A percentile compares a stretch with the other conserved stretches of the same genome.
These are phyloP conservation scores for Adelphocoris suturalis DNA, from an alignment of 2,888 invertebrate species.

Conservation along the genomic window DNA sequence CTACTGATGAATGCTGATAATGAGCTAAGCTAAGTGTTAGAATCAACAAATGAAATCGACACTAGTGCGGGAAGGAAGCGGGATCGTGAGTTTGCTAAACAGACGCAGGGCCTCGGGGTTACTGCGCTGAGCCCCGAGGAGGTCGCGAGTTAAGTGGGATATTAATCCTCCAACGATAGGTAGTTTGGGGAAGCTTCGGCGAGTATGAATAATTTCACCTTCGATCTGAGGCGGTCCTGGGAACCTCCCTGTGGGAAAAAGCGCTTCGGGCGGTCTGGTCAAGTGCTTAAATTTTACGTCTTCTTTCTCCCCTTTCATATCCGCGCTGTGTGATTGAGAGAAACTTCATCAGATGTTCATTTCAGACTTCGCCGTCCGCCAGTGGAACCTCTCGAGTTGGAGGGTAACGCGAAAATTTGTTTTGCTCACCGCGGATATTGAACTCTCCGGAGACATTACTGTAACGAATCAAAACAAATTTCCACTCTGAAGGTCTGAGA, in stretches of 20 bases:
- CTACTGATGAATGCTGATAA: too few relatives aligned
- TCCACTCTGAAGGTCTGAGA: too few relatives aligned
- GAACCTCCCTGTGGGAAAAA: slow-evolving; percentile 31
- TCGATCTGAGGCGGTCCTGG: slow-evolving; percentile 7
- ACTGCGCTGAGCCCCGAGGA: background rate
- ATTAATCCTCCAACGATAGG: background rate
- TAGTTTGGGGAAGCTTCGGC: slow-evolving; percentile 2
- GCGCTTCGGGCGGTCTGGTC: slow-evolving; percentile 17
- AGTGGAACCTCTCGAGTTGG: background rate
- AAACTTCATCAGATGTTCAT: background rate
- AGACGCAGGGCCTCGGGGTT: background rate
- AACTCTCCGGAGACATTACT: too few relatives aligned
- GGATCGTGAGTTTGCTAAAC: background rate
- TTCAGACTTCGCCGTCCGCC: background rate
- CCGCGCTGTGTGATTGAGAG: slow-evolving; percentile 9
- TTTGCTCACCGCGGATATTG: too few relatives aligned
- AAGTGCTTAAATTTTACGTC: slow-evolving; percentile 21
- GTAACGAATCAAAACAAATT: too few relatives aligned
- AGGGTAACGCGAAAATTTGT: background rate
- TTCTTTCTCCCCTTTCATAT: slow-evolving; percentile 36
- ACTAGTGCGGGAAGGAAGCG: background rate
- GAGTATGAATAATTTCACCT: slow-evolving; percentile 17
- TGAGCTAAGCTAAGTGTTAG: too few relatives aligned
- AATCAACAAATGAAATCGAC: background rate
- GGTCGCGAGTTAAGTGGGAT: slow-evolving; percentile 32